These are phyloP conservation scores for Oreortyx pictus DNA, from an alignment of 2,797 vertebrate genomes.

Conservation along the genomic window DNA sequence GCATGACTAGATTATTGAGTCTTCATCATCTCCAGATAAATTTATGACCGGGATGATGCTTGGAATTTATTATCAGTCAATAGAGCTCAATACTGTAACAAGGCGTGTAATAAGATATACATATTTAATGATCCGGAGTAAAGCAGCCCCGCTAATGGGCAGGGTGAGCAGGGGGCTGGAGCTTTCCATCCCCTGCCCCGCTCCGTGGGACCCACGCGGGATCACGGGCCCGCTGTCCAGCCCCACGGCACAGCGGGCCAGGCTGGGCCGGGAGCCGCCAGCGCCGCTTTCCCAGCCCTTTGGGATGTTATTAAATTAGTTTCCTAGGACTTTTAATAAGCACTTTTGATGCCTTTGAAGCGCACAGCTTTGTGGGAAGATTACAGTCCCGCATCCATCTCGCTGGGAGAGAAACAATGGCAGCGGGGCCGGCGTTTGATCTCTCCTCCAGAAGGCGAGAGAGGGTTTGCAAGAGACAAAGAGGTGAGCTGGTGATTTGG, in stretches of 20 bases:
- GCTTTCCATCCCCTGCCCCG: slow-evolving; percentile 64
- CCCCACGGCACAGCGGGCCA: too few relatives aligned
- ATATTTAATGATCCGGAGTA: slow-evolving; percentile 99
- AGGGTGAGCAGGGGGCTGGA: slow-evolving; percentile 71
- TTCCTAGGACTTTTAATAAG: slow-evolving; percentile 80
- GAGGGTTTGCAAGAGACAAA: slow-evolving; percentile 73
- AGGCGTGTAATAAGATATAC: slow-evolving; percentile 98
- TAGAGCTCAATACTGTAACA: slow-evolving; percentile 89
- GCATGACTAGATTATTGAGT: slow-evolving; percentile 90
- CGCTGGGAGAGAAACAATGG: slow-evolving; percentile 78
- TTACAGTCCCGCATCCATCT: slow-evolving; percentile 76
- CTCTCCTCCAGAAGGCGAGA: slow-evolving; percentile 70
- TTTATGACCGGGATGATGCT: slow-evolving; percentile 86
- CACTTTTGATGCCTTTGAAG: slow-evolving; percentile 79
- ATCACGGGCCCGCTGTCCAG: not conserved
- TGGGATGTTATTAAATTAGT: slow-evolving; percentile 78
- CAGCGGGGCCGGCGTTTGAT: slow-evolving; percentile 71
- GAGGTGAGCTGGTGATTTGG: slow-evolving; percentile 64
- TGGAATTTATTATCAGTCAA: slow-evolving; percentile 97
- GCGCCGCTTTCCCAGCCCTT: slow-evolving; percentile 55
- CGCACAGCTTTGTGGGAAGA: slow-evolving; percentile 73
- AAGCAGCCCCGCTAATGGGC: slow-evolving; percentile 86
- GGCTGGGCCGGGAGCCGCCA: not conserved
- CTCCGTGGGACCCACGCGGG: not conserved
- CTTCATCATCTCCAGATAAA: slow-evolving; percentile 90